Base-by-base conservation (phyloP, 2,888 invertebrate species). In the Listrodromus nycthemerus region DNA sequence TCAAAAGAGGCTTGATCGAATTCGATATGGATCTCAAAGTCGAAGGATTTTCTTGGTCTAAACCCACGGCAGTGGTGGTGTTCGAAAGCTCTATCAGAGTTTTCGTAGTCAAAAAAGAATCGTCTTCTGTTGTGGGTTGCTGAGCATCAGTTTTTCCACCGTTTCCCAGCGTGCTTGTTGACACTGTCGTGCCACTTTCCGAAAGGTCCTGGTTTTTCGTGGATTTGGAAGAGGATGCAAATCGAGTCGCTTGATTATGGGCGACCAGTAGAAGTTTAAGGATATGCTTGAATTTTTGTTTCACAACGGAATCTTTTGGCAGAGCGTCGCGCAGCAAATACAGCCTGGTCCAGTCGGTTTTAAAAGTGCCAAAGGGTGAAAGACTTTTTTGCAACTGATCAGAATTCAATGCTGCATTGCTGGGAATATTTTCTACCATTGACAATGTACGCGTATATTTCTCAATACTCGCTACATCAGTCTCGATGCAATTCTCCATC, bases 261-360 rank as follows among this genome's bases (percentile, higher is more conserved):
- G 88, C 90, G 4, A 88, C 30, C 8, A 86, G 69, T 10, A 91
- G 75, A 33, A 91, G 66, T 48, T 87, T 78, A 50, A 88, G 86
- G 4, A 91, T 67, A 41, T 87, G 76, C 24, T 83, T 63, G 6
- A 91, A 85, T 71, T 89, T 90, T n/a, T 81, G 66, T 4, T 78
- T 71, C 19, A 91, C 27, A 27, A 82, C 45, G 0, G 90, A 87
- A 1, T 80, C 81, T n/a, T 86, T 76, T 1, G 90, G 87, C 52
- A 88, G 88, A 5, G 86, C 80, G 0, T 87, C 82, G 58, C 70
- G 85, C 24, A 90, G 77, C 19, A 91, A 77, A 6, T 41, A 24
- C 19, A 89, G 79, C 58, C 91, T 87, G 10, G 80, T 41, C 91
- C 90, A 91, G 55, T 91, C 91, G 0, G 89, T 86, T 24, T 78